phyloP scores from a whole-genome alignment of 2,113 vertebrate species.

The Spermophilus dauricus region DNA sequence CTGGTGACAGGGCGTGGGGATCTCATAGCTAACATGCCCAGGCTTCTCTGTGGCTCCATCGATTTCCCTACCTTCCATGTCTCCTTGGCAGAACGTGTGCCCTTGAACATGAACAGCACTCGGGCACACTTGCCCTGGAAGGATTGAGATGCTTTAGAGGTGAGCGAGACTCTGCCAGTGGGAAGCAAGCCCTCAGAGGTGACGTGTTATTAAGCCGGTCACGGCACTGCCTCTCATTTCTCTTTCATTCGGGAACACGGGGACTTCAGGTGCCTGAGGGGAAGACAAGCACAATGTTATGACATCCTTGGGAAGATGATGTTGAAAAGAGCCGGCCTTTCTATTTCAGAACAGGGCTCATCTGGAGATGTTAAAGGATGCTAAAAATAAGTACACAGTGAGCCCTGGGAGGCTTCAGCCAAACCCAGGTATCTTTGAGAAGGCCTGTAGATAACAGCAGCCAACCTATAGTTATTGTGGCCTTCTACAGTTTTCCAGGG shows the following conservation, averaged over 20 bases:
- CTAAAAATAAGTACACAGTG: conserved; percentile 36
- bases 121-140: background rate
- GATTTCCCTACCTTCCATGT: fast-evolving
- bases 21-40: background rate
- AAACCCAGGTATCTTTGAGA: background rate
- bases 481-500: background rate
- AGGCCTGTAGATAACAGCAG: background rate
- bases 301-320: conserved; percentile 71
- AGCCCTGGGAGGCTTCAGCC: background rate
- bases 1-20: fast-evolving
- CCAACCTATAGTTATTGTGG: background rate
- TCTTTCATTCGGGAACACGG: background rate
- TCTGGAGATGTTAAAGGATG: conserved; percentile 54
- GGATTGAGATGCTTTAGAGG: background rate
- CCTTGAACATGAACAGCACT: background rate
- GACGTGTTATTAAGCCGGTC: background rate
- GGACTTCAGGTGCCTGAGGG: background rate
- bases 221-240: background rate
- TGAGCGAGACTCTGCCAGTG: background rate
- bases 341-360: conserved; percentile 54
- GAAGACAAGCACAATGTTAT: background rate
- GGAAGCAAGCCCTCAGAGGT: background rate
- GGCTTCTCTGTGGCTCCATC: background rate
- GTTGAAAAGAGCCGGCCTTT: conserved; percentile 61
- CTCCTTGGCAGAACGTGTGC: background rate